Evolutionary conservation across 2,797 vertebrate genomes (phyloP), one percentile per base, ranked within the genome.

Genomic region (Tokudaia tokunoshimensis): DNA sequence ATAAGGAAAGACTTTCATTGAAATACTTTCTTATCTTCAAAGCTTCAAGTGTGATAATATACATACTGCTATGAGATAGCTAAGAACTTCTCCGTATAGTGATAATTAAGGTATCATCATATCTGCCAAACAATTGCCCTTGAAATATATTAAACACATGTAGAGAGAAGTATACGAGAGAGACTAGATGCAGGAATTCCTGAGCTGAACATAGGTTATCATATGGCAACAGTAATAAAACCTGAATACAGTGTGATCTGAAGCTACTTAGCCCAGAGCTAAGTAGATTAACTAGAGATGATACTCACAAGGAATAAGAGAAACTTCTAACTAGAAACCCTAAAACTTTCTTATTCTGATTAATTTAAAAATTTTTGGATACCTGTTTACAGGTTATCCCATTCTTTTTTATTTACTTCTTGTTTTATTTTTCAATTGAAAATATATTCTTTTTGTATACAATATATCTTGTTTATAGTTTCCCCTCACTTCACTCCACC

Each of bases 11-110:
- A n/a, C 72, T 92, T 74, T 92, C 13, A 57, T n/a, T 81, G 1
- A 14, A 94, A 79, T 26, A 94, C 34, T 93, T 86, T 87, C 10
- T 76, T 76, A 22, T 8, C 34, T 37, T 87, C 75, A n/a, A 19
- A 41, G 3, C 80, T 91, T 29, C 29, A 29, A 59, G 1, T 29
- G 34, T 82, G 34, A 26, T 81, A 6, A 65, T 80, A 70, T 11
- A 79, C 59, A 50, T 50, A 81, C 59, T 55, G 19, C 29, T 34
- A 10, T 67, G 3, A 37, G 52, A 67, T 50, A 63, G n/a, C n/a
- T 82, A 15, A 34, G 37, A 37, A 34, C 26, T 82, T 61, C 57
- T 91, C 10, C 41, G 17, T 72, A 5, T 47, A 70, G 12, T 83
- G 79, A 3, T 41, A 72, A 20, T 82, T 85, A 79, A 74, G 52